Evolutionary conservation across 2,888 invertebrate species (phyloP).

Genomic region (Ctenicera cuprea): DNA sequence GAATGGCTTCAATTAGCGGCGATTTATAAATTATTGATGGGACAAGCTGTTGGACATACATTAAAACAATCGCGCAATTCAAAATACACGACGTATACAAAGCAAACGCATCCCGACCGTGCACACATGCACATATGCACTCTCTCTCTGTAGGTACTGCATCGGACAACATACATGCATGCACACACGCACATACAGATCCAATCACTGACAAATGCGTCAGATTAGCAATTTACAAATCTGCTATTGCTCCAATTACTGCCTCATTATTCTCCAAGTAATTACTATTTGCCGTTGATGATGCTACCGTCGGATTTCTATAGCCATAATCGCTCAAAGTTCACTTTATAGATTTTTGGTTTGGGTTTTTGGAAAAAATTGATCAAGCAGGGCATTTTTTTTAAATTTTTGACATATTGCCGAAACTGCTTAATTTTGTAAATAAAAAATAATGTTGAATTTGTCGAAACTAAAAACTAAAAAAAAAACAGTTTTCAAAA

Average conservation of each 20-base stretch:
- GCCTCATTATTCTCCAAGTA: constrained; percentile 73
- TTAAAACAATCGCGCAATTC: constrained; percentile 47
- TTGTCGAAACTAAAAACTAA: no score
- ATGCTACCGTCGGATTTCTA: not conserved
- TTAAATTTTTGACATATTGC: no score
- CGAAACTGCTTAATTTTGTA: no score
- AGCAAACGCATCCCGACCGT: constrained; percentile 41
- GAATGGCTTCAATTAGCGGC: constrained; percentile 60
- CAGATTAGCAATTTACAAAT: constrained; percentile 74
- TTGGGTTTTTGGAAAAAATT: no score
- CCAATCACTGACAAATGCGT: constrained; percentile 69
- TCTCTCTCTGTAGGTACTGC: constrained; percentile 23
- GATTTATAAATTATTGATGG: constrained; percentile 56
- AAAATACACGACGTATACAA: constrained; percentile 48
- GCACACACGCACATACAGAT: constrained; percentile 43
- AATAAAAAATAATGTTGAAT: no score
- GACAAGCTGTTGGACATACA: constrained; percentile 43
- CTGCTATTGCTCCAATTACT: constrained; percentile 73
- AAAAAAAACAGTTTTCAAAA: no score
- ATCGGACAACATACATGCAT: constrained; percentile 25
- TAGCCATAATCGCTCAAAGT: constrained; percentile 2
- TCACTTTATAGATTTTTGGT: no score
- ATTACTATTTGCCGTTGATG: constrained; percentile 67
- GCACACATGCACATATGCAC: constrained; percentile 13
- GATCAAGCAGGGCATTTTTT: no score